Evolutionary conservation across 1,140 invertebrate species (phyloP), one percentile per base, ranked within the genome.

Genomic region (Lordiphosa mommai): DNA sequence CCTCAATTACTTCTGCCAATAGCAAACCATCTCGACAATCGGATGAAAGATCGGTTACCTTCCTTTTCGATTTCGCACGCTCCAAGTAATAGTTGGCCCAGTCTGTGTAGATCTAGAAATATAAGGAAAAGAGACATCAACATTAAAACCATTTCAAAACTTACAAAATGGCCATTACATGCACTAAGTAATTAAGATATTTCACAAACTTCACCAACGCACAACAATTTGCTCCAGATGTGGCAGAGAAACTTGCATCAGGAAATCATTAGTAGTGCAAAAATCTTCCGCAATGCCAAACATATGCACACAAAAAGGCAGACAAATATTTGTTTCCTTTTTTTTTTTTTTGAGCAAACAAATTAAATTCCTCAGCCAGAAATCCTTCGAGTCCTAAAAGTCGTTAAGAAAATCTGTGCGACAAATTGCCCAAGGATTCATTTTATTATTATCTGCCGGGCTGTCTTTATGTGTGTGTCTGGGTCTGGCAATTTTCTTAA

Each of bases 81-180:
- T 98, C 96, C 91, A 99, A 89, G 89, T 99, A 99, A 87, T 98
- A 96, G 90, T 99, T 99, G 16, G 96, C 97, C 97, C 97, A 99
- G 89, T 98, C 96, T 16, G 96, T 98, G 89, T 99, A 99, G 77
- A 98, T 97, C 97, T 99, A 91, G 12, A 92, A 60, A 51, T 9
- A 33, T 36, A 36, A 46, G 6, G 1, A 2, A 33, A 49, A 17
- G 27, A 37, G 2, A 46, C 34, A 32, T 51, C 10, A 49, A 67
- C 36, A 58, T 32, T 51, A 65, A 44, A 56, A 49, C 23, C 44
- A 53, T 71, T 36, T 58, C 36, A 55, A 10, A 12, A 37, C 9
- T 6, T 10, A 6, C 40, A 23, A 60, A 61, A 68, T 82, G 32
- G 58, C 57, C 59, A 67, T 71, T 61, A 51, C 46, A 58, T 69